Percentiles rank a stretch among this genome's conserved stretches.
These are phyloP conservation scores for Acanthurus leucopareius DNA, from an alignment of 2,797 vertebrate species.

Conservation along the genomic window DNA sequence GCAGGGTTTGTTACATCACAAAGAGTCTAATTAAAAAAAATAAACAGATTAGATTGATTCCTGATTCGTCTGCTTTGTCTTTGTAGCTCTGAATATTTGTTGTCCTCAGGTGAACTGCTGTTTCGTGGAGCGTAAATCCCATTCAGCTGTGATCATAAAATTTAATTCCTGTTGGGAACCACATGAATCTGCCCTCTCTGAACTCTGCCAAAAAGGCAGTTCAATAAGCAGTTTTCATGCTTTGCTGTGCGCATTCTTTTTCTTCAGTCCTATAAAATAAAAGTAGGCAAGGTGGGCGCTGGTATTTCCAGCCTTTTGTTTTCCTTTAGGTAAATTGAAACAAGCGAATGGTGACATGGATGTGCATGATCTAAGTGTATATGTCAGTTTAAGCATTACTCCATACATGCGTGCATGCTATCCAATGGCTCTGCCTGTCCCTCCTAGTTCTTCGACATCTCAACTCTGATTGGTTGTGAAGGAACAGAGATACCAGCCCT, in stretches of 20 bases:
- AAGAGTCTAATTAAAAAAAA: background rate
- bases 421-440: conserved; percentile 41
- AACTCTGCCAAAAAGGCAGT: conserved; percentile 38
- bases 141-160: conserved; percentile 48
- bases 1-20: conserved; percentile 11
- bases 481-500: conserved; percentile 42
- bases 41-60: background rate
- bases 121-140: conserved; percentile 31
- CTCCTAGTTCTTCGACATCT: conserved; percentile 37
- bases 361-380: background rate
- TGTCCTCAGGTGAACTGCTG: conserved; percentile 47
- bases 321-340: conserved; percentile 3
- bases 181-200: conserved; percentile 29
- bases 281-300: background rate
- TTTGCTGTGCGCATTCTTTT: conserved; percentile 41
- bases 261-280: conserved; percentile 26
- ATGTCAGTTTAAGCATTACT: background rate
- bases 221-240: conserved; percentile 46
- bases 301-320: conserved; percentile 17
- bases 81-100: conserved; percentile 8
- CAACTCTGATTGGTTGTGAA: conserved; percentile 72
- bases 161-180: conserved; percentile 42
- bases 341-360: background rate
- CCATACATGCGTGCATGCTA: background rate
- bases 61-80: conserved; percentile 4